Base-by-base conservation (phyloP, 2,888 invertebrate genomes). In the Latrodectus hesperus region DNA sequence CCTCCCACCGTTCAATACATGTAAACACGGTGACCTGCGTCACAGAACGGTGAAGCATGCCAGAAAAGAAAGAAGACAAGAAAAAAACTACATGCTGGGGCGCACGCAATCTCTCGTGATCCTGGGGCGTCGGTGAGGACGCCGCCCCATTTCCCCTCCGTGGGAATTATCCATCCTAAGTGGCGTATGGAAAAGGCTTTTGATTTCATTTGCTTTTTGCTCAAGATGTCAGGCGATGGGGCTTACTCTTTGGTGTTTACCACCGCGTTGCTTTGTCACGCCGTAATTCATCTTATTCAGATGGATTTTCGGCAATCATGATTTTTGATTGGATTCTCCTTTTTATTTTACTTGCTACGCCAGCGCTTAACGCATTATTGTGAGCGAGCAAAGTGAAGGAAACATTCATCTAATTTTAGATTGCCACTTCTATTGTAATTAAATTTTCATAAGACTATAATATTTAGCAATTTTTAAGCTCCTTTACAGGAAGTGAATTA, bases 151-250 rank as follows among this genome's bases (percentile, higher is more conserved):
- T 38, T 12, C 60, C 60, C 77, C 77, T 52, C 65, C 86, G 86
- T 86, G 86, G 81, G 86, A 86, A 86, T 81, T 71, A 76, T 77
- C 80, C 80, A 64, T 75, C 74, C 75, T 51, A 72, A 77, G 81
- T 86, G 81, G 81, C 86, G 85, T 68, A 74, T 55, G 52, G 75
- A 80, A 85, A 51, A 71, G 60, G 86, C 75, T 77, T 86, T 86
- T 86, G 86, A 86, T 86, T 86, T 86, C 86, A 86, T 86, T 86
- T 86, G 78, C 78, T 78, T 77, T 60, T 77, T 77, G 76, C 86
- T 81, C 70, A 86, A 86, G 81, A 86, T 86, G 86, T 86, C 81
- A 86, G 71, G 64, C n/a, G 73, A 73, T 70, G 79, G 64, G 64
- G 65, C 16, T 52, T 38, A 16, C 14, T 17, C 17, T 60, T 4